phyloP scores from a whole-genome alignment of 2,888 invertebrate genomes.

The Aquatica leii region DNA sequence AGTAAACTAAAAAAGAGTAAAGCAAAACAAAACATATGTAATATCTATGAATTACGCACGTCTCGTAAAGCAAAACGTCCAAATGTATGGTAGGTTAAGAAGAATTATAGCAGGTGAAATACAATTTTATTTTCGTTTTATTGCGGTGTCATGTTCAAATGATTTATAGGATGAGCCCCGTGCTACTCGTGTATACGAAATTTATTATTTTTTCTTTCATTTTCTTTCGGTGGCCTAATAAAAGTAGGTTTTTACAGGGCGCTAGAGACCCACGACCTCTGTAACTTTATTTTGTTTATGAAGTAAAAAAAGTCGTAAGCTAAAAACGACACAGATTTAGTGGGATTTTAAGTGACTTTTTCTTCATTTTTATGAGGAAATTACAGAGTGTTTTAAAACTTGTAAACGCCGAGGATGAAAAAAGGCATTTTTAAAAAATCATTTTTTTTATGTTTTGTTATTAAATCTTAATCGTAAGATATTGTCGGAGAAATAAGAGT shows the following conservation, averaged over 20 bases:
- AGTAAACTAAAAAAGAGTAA: too few relatives aligned
- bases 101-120: conserved; percentile 49
- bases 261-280: conserved; percentile 28
- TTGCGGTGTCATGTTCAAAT: conserved; percentile 50
- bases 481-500: conserved; percentile 13
- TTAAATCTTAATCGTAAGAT: conserved; percentile 11
- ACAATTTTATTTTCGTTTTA: conserved; percentile 53
- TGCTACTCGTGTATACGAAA: conserved; percentile 47
- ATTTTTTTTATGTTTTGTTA: neutral
- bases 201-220: conserved; percentile 43
- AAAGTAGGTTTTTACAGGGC: conserved; percentile 34
- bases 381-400: neutral
- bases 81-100: conserved; percentile 41
- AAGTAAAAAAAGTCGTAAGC: conserved; percentile 30
- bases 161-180: conserved; percentile 50
- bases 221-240: conserved; percentile 30
- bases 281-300: conserved; percentile 29
- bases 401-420: neutral
- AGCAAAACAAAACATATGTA: conserved; percentile 14
- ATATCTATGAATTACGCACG: conserved; percentile 32
- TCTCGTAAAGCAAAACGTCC: conserved; percentile 32
- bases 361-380: conserved; percentile 15
- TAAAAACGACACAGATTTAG: conserved; percentile 23
- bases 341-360: conserved; percentile 19
- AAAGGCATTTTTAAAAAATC: neutral